Conservation (phyloP, 2,888 invertebrate species). For the Hofmannophila pseudospretella region DNA sequence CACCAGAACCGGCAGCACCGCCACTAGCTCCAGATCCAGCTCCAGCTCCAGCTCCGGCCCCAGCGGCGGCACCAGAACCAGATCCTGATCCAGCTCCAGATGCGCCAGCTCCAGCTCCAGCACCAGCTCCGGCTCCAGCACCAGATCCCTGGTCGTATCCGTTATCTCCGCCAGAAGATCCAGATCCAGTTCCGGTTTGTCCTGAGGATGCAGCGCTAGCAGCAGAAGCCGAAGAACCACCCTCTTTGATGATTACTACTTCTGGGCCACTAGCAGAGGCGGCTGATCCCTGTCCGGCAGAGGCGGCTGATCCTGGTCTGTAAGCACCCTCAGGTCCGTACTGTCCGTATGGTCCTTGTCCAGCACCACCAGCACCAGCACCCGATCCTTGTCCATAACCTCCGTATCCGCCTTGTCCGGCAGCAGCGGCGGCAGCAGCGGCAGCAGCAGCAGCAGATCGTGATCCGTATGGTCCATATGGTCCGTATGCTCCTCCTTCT, state of each 20-base stretch:
- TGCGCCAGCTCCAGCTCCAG: not conserved
- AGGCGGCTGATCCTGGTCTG: not conserved
- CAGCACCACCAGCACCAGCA: not conserved
- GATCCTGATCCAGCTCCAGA: not conserved
- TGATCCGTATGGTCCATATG: slow-evolving; percentile 1
- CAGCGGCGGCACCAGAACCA: not conserved
- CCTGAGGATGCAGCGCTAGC: slow-evolving; percentile 7
- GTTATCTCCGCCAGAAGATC: too few species aligned
- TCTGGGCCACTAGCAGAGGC: not conserved
- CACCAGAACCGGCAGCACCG: not conserved
- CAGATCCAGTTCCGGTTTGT: not conserved
- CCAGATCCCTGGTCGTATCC: too few species aligned
- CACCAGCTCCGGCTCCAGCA: slow-evolving; percentile 8
- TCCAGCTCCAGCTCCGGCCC: not conserved
- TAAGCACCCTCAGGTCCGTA: slow-evolving; percentile 5
- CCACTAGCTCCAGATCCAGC: not conserved
- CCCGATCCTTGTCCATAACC: slow-evolving; percentile 1
- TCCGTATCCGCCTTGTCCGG: not conserved
- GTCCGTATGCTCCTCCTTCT: not conserved
- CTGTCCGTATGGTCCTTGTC: slow-evolving; percentile 2
- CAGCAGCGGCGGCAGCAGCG: not conserved
- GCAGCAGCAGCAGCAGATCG: not conserved
- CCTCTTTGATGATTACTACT: not conserved
- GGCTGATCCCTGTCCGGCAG: not conserved
- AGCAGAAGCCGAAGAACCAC: slow-evolving; percentile 6